Conservation (phyloP, 2,113 vertebrate species). For the Coturnix japonica region DNA sequence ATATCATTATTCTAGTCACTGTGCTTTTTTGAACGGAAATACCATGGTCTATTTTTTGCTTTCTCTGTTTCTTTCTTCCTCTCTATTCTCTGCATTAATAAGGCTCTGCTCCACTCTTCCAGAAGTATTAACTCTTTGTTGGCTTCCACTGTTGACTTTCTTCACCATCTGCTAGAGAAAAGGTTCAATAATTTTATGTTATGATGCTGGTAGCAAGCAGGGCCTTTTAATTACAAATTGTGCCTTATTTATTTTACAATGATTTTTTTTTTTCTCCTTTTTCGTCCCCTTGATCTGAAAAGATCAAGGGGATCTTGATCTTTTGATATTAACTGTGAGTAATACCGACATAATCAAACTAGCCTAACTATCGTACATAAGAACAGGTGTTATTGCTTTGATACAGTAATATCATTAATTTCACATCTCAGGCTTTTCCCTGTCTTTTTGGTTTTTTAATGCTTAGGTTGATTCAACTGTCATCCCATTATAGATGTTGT, state of each 20-base stretch:
- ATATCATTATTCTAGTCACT: background rate
- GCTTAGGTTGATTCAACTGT: background rate
- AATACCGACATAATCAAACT: background rate
- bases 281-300: background rate
- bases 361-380: background rate
- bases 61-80: background rate
- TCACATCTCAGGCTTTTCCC: background rate
- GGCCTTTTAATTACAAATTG: background rate
- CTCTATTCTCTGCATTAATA: background rate
- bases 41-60: background rate
- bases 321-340: background rate
- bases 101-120: background rate
- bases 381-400: background rate
- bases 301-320: no score
- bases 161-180: background rate
- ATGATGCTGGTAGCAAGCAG: background rate
- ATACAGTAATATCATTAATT: background rate
- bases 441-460: background rate
- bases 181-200: background rate
- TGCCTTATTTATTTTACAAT: background rate
- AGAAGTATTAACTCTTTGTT: background rate
- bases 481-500: background rate
- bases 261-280: background rate
- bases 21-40: background rate
- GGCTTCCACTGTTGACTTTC: background rate